Conservation (phyloP, 2,888 invertebrate genomes). For the Trichopria drosophilae region DNA sequence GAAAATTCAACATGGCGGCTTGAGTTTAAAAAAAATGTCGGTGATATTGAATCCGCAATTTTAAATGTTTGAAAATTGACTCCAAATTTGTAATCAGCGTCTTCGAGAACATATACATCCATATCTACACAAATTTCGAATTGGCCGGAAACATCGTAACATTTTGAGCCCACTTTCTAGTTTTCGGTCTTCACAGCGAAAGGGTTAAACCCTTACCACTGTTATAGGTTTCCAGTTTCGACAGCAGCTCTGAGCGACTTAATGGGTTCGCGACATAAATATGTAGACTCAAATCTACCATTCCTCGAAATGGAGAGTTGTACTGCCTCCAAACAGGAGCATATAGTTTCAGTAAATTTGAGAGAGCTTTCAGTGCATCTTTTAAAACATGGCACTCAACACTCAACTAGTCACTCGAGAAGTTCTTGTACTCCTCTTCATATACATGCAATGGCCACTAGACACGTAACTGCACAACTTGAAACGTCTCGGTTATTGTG, state of each 20-base stretch:
- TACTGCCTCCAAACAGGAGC: constrained; percentile 86
- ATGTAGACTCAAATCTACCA: constrained; percentile 62
- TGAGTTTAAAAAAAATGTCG: not conserved
- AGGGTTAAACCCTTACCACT: constrained; percentile 47
- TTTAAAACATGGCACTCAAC: constrained; percentile 66
- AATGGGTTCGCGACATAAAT: constrained; percentile 50
- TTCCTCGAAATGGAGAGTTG: constrained; percentile 83
- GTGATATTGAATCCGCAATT: not conserved
- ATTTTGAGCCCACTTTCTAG: too few species aligned
- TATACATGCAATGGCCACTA: constrained; percentile 79
- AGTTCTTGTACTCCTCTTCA: constrained; percentile 67
- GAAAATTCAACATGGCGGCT: too few species aligned
- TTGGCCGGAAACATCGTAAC: too few species aligned
- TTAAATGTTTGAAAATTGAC: too few species aligned
- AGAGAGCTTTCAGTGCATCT: constrained; percentile 84
- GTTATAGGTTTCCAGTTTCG: constrained; percentile 45
- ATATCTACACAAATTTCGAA: too few species aligned
- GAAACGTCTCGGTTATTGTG: constrained; percentile 79
- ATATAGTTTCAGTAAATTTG: constrained; percentile 83
- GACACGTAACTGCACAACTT: constrained; percentile 79
- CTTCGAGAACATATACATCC: too few species aligned
- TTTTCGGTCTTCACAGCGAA: too few species aligned
- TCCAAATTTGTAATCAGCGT: too few species aligned
- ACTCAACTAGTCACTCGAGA: constrained; percentile 40
- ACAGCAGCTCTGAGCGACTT: constrained; percentile 52